Evolutionary conservation across 2,888 invertebrate species (phyloP), one percentile per base, ranked within the genome.

Genomic region (Kryphioiulus occultus): DNA sequence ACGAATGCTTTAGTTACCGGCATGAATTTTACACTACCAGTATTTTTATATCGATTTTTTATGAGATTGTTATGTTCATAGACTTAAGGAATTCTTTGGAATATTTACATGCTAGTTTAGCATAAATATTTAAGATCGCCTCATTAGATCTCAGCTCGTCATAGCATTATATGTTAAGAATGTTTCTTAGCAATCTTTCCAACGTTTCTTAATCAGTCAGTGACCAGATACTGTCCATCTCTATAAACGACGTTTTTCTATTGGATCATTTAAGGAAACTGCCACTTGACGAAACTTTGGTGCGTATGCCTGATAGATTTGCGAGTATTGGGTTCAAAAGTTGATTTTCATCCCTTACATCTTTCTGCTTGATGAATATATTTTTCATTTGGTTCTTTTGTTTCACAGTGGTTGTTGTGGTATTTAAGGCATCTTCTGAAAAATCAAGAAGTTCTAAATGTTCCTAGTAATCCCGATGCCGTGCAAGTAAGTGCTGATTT

Each of bases 211-310:
- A n/a, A 59, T 22, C 0, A 59, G 22, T 5, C 22, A 59, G 59
- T 59, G 59, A 59, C n/a, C 59, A 59, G n/a, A 59, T 59, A 59
- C 3, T 59, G n/a, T 59, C 59, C 59, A 59, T 59, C 59, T n/a
- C 59, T n/a, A 59, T 59, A 59, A 59, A 59, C 15, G n/a, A 59
- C 59, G 59, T 59, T 59, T 59, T 59, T 22, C 59, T 59, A 3
- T n/a, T 59, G 59, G 59, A 59, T n/a, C n/a, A n/a, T 15, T 22
- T 59, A n/a, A 59, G 59, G 59, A 59, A 59, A 59, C 59, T 59
- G n/a, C 59, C 19, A 2, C 59, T 59, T 15, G 59, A 59, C n/a
- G 59, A 59, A 59, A 59, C 59, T 3, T 19, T 59, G 0, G 59
- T 59, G n/a, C 1, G 59, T 47, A 47, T 15, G 15, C 22, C 59